Base-by-base conservation (phyloP, 2,888 invertebrate genomes). In the Drosophila percnosoma region DNA sequence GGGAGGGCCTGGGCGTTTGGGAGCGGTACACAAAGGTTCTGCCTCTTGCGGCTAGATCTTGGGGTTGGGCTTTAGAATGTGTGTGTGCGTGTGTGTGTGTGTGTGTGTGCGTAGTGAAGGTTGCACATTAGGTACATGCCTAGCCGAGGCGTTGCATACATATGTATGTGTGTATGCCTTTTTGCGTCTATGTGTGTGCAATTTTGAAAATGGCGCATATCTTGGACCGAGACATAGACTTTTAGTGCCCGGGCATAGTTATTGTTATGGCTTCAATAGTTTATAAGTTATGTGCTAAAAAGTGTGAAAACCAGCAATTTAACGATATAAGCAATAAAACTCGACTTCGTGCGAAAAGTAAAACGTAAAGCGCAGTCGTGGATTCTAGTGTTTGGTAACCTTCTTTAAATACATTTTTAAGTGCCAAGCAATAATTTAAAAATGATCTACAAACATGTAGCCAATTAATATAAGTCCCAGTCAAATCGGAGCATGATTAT, bases 121-220 rank as follows among this genome's bases (percentile, higher is more conserved):
- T 80, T 85, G 82, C 78, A 75, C 76, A 87, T 84, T 80, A 87
- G 84, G 84, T 75, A 77, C 84, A 83, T 74, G 62, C 65, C 55
- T 29, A 79, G 73, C 70, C 82, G 53, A 29, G 49, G 29, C 55
- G 33, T 38, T 40, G 48, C 57, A 21, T 63, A 59, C 64, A 63
- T 81, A 68, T 38, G 61, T 78, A 68, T 45, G 51, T 68, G 75
- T 64, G 61, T 83, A 64, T 34, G 57, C 31, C 49, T 54, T 45
- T 80, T 48, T 18, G 34, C 34, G 15, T 15, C 15, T 45, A 6
- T 78, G 71, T 61, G 68, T 82, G 72, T 45, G 62, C 36, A 45
- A 42, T 62, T 60, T 65, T 40, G 61, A 77, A 83, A 82, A 83
- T 82, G 78, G 83, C 79, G 76, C 53, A 73, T 42, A 78, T 79